phyloP scores from a whole-genome alignment of 2,113 vertebrate genomes.

The Prionailurus bengalensis region DNA sequence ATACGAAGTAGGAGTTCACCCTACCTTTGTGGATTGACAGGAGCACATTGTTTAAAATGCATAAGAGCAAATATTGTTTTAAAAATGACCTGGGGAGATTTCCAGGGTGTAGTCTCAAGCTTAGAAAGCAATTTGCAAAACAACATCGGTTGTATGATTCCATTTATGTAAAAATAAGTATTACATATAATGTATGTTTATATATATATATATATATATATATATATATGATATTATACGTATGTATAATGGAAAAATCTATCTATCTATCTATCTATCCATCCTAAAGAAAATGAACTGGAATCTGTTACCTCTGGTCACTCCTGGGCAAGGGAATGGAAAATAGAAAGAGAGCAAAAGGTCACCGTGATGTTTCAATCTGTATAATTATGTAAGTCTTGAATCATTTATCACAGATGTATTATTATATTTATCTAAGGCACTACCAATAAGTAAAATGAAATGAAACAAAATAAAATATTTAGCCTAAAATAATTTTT shows the following conservation, averaged over 20 bases:
- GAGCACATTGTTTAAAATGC: neutral
- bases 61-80: neutral
- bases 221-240: neutral
- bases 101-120: neutral
- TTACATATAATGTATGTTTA: neutral
- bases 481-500: neutral
- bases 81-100: neutral
- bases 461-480: neutral
- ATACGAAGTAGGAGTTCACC: neutral
- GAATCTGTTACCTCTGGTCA: neutral
- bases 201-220: neutral
- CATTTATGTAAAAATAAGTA: slow-evolving; percentile 32
- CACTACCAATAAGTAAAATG: neutral
- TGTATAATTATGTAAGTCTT: neutral
- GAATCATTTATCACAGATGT: neutral
- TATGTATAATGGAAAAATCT: neutral
- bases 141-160: neutral
- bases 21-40: neutral
- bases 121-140: neutral
- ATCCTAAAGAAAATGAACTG: neutral
- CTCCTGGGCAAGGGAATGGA: neutral
- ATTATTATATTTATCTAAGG: neutral
- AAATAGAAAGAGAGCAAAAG: neutral
- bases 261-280: neutral
- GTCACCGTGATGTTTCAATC: neutral